Percentiles rank a stretch among this genome's conserved stretches.
phyloP scores from a whole-genome alignment of 2,888 invertebrate genomes.

The Amblyjoppa fuscipennis region DNA sequence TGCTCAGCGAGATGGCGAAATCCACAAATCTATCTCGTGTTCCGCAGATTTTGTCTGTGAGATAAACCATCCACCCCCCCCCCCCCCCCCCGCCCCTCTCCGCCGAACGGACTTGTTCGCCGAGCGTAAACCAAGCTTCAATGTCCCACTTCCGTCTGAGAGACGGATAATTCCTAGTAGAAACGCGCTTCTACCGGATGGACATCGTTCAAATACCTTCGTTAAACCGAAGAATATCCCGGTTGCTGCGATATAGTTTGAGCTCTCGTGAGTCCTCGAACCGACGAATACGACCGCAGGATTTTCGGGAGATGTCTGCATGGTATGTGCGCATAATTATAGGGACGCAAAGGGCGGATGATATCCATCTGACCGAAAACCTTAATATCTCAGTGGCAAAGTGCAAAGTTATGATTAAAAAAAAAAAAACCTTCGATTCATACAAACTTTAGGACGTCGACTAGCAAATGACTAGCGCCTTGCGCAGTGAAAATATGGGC shows the following conservation, averaged over 20 bases:
- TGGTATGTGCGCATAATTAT: not conserved
- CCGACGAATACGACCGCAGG: not conserved
- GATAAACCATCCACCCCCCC: not conserved
- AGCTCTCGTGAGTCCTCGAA: not conserved
- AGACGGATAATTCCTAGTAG: slow-evolving; percentile 7
- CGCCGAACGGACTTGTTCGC: not conserved
- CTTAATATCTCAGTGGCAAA: not conserved
- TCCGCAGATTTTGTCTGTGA: not conserved
- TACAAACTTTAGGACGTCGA: no score
- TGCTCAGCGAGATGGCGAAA: not conserved
- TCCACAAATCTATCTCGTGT: not conserved
- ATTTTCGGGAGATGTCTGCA: not conserved
- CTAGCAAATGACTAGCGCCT: no score
- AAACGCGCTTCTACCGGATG: slow-evolving; percentile 3
- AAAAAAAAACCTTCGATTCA: no score
- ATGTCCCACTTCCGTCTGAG: not conserved
- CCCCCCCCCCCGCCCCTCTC: not conserved
- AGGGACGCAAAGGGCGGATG: not conserved
- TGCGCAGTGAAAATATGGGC: no score
- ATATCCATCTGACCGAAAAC: not conserved
- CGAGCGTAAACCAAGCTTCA: not conserved
- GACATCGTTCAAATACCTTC: slow-evolving; percentile 16
- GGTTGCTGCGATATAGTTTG: not conserved
- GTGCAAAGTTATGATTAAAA: no score
- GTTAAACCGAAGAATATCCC: slow-evolving; percentile 4